Conservation (phyloP, 2,888 invertebrate species). For the Anodontia alba region DNA sequence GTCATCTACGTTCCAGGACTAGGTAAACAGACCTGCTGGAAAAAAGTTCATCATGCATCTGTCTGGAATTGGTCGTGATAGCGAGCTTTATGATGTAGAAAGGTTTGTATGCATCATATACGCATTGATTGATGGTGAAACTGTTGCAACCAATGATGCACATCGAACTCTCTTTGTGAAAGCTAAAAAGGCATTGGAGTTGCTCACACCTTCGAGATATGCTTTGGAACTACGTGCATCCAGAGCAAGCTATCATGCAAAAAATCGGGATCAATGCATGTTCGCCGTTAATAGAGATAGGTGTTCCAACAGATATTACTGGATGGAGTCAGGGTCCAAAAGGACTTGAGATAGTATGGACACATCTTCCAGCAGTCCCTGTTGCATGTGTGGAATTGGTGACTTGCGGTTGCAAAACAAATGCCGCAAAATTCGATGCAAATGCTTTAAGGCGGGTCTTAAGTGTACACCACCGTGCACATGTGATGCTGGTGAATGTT, state of each 20-base stretch:
- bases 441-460: conserved; percentile 1
- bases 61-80: background rate
- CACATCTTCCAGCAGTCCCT: conserved; percentile 31
- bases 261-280: background rate
- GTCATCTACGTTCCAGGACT: no score
- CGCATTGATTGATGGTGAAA: background rate
- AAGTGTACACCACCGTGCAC: conserved; percentile 22
- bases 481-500: no score
- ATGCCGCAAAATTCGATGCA: conserved; percentile 22
- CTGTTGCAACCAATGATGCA: background rate
- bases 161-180: background rate
- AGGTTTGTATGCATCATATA: background rate
- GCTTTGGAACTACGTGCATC: background rate
- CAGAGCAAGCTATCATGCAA: background rate
- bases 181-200: background rate
- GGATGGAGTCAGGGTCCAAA: conserved; percentile 14
- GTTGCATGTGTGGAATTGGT: conserved; percentile 26
- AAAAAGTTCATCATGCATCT: background rate
- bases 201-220: background rate
- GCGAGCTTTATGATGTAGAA: background rate
- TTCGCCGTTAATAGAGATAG: background rate
- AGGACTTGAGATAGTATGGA: conserved; percentile 38
- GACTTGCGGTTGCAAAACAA: conserved; percentile 43
- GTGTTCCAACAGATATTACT: conserved; percentile 8
- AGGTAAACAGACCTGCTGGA: background rate